Percentiles rank a stretch among this genome's conserved stretches.
Conservation (phyloP, 2,113 vertebrate species). For the Bombycilla garrulus region DNA sequence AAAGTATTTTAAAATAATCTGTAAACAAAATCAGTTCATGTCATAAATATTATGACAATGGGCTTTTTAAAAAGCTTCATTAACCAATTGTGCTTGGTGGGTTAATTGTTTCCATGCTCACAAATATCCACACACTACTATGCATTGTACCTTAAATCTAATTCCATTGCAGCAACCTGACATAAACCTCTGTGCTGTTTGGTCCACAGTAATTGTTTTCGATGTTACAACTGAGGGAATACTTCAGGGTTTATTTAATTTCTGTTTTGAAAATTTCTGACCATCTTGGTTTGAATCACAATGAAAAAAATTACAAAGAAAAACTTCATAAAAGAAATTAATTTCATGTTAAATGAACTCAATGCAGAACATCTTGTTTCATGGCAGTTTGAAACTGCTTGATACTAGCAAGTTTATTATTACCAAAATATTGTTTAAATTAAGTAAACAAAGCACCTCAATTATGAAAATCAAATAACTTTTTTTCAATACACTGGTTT, state of each 20-base stretch:
- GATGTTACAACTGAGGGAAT: not conserved
- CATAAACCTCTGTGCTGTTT: not conserved
- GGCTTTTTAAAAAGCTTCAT: not conserved
- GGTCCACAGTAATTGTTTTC: not conserved
- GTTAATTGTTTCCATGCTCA: not conserved
- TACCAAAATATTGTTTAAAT: not conserved
- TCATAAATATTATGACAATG: not conserved
- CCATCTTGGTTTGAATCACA: not conserved
- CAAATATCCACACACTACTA: not conserved
- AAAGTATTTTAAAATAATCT: not conserved
- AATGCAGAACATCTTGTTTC: not conserved
- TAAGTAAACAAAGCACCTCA: not conserved
- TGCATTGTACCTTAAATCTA: not conserved
- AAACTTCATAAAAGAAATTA: not conserved
- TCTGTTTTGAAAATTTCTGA: not conserved
- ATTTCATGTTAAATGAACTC: not conserved
- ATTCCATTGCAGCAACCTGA: not conserved
- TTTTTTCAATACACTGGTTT: not conserved
- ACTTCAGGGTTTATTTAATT: accelerated
- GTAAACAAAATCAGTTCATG: not conserved
- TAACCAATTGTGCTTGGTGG: not conserved
- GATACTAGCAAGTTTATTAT: not conserved
- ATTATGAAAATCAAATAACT: not conserved
- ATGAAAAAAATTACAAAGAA: not conserved
- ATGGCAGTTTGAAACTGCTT: not conserved